A percentile compares a stretch with the other conserved stretches of the same genome.
These are phyloP conservation scores for Dryomyza anilis DNA, from an alignment of 2,888 invertebrate species.

Conservation along the genomic window DNA sequence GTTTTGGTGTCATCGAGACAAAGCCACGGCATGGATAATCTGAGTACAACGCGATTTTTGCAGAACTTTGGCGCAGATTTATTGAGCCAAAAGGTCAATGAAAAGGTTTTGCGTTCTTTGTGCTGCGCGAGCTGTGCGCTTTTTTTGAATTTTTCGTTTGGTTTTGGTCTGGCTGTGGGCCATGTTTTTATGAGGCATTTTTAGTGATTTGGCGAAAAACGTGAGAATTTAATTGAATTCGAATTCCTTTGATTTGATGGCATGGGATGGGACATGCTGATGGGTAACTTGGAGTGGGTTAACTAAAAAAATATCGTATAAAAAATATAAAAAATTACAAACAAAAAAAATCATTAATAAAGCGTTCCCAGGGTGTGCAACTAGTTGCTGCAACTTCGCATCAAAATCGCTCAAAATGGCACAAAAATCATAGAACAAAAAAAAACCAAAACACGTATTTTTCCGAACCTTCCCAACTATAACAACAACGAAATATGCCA, in stretches of 20 bases:
- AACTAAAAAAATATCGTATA: neutral
- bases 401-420: no score
- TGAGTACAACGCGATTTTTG: no score
- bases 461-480: neutral
- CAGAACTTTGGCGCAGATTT: neutral
- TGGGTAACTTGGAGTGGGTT: no score
- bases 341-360: neutral
- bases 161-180: neutral
- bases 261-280: no score
- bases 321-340: neutral
- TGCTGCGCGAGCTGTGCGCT: neutral
- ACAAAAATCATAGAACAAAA: no score
- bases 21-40: no score
- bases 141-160: neutral
- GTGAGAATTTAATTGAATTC: neutral
- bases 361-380: no score
- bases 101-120: constrained; percentile 4
- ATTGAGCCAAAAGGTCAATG: constrained; percentile 14
- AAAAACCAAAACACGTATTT: neutral
- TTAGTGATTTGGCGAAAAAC: neutral
- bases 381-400: no score
- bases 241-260: no score
- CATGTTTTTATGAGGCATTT: neutral
- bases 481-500: neutral
- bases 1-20: no score